These are phyloP conservation scores for Canis aureus DNA, from an alignment of 2,113 vertebrate species.

Conservation along the genomic window DNA sequence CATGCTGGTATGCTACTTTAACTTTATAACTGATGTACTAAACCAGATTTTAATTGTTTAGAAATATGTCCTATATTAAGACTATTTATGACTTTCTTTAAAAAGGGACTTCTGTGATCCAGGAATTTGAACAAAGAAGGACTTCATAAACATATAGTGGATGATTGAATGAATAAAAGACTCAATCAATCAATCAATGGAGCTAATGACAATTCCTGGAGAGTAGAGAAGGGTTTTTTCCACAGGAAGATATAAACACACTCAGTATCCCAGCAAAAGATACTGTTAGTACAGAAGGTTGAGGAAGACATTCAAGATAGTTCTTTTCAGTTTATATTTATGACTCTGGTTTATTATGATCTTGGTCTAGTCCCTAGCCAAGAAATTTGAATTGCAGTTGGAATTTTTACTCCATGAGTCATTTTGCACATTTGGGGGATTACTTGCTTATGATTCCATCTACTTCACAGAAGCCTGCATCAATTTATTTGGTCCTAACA, in stretches of 20 bases:
- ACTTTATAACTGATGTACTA: not conserved
- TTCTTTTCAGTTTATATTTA: not conserved
- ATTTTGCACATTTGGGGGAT: not conserved
- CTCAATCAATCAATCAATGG: not conserved
- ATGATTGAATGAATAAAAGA: not conserved
- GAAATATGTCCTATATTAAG: not conserved
- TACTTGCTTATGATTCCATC: not conserved
- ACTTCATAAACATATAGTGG: constrained; percentile 8
- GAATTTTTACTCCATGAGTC: not conserved
- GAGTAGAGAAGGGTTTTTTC: not conserved
- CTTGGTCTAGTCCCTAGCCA: not conserved
- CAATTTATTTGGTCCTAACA: not conserved
- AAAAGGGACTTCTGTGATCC: not conserved
- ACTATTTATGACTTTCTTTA: constrained; percentile 2
- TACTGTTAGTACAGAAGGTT: not conserved
- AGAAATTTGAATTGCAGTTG: not conserved
- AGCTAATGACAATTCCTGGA: constrained; percentile 12
- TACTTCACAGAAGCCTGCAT: not conserved
- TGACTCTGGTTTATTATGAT: not conserved
- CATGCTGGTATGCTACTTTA: not conserved
- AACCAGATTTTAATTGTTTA: constrained; percentile 37
- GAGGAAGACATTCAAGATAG: not conserved
- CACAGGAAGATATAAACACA: not conserved
- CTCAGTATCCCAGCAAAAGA: not conserved
- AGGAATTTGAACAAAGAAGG: constrained; percentile 52